Evolutionary conservation across 2,797 vertebrate species (phyloP), one percentile per base, ranked within the genome.

Genomic region (Melanotaenia nigrans): DNA sequence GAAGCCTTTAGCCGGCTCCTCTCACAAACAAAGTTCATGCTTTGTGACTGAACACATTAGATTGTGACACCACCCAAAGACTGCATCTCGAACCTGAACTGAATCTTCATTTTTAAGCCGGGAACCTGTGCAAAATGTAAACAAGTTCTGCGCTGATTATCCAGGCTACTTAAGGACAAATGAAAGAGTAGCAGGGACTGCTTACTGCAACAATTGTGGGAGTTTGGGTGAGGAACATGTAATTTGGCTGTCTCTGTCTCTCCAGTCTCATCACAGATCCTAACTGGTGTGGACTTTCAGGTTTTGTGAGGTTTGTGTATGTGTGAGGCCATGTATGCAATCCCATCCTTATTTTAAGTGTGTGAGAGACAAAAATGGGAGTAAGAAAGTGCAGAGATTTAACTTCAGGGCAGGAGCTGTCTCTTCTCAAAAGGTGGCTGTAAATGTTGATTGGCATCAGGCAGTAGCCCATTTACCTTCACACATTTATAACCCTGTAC

Each of bases 241-340:
- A 85, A 89, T 91, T 89, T 89, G 49, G 70, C 68, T 81, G 85
- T 89, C 73, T 89, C 73, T 77, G 55, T 74, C 84, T 82, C 85
- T 85, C 82, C 81, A 84, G 66, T 82, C 61, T 84, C 65, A 78
- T 78, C 51, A 58, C 78, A 88, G 83, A 71, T 59, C 55, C 51
- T 47, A 47, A 79, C 59, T 70, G 49, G 59, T 73, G 73, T 87
- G 78, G 85, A 89, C 75, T 78, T 75, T 77, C 85, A 86, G 81
- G 81, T 89, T 88, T 83, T 85, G 75, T 67, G 30, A 68, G 56
- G 54, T 78, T 65, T 55, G 56, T 85, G 53, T 79, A 18, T 75
- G 78, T 63, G 70, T 85, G 80, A 83, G 79, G 81, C 84, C 74
- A 79, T 76, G 28, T 67, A 56, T 11, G 0, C 76, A 70, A 55